phyloP scores from a whole-genome alignment of 2,888 invertebrate genomes.

The Orchestes rusci region DNA sequence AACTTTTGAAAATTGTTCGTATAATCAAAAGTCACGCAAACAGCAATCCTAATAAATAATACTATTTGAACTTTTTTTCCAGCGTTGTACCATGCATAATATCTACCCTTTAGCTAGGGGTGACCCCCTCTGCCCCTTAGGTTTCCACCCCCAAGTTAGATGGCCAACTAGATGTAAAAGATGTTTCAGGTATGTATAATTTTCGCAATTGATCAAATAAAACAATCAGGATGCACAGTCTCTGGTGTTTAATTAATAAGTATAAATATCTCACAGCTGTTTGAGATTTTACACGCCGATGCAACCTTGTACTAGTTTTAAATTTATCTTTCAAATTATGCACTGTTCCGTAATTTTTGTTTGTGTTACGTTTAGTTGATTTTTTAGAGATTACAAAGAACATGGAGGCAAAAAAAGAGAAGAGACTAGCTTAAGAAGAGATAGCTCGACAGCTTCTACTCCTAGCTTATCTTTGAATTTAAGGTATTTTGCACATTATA shows the following conservation, averaged over 20 bases:
- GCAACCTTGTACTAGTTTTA: slow-evolving; percentile 13
- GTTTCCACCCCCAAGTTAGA: slow-evolving; percentile 90
- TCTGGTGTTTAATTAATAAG: neutral
- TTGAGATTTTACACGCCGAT: slow-evolving; percentile 3
- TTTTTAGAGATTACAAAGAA: slow-evolving; percentile 76
- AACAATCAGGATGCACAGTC: neutral
- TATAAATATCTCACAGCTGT: slow-evolving; percentile 6
- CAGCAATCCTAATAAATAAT: too few relatives aligned
- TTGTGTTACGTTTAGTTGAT: slow-evolving; percentile 3
- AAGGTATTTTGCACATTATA: slow-evolving; percentile 26
- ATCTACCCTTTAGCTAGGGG: slow-evolving; percentile 72
- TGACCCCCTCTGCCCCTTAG: slow-evolving; percentile 84
- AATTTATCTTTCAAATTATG: slow-evolving; percentile 13
- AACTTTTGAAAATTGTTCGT: too few relatives aligned
- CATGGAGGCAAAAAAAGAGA: slow-evolving; percentile 70
- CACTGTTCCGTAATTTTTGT: too few relatives aligned
- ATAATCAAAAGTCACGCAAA: too few relatives aligned
- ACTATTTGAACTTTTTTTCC: too few relatives aligned
- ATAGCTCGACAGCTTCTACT: slow-evolving; percentile 63
- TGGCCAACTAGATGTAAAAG: slow-evolving; percentile 91
- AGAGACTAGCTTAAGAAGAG: slow-evolving; percentile 46
- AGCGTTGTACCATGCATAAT: too few relatives aligned
- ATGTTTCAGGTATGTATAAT: slow-evolving; percentile 73
- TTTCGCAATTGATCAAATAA: neutral
- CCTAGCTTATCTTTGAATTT: slow-evolving; percentile 68